Percentiles rank a stretch among this genome's conserved stretches.
These are phyloP conservation scores for Merodon equestris DNA, from an alignment of 2,888 invertebrate genomes.

Conservation along the genomic window DNA sequence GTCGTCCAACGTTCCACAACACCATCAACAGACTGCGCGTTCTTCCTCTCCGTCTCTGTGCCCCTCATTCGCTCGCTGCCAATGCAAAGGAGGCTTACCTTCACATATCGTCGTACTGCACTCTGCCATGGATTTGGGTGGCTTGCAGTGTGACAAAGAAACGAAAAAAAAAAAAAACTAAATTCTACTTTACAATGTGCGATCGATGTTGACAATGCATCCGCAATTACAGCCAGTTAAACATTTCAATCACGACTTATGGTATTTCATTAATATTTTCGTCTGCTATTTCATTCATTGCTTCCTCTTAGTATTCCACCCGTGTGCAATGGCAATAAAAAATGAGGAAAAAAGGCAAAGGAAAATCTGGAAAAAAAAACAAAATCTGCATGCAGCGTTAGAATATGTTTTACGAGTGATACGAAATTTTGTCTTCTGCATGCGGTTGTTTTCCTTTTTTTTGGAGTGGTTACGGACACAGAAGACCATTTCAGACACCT, in stretches of 20 bases:
- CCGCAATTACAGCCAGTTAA: slow-evolving; percentile 67
- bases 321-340: too few relatives aligned
- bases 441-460: slow-evolving; percentile 11
- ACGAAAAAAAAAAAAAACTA: too few relatives aligned
- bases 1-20: slow-evolving; percentile 16
- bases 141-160: slow-evolving; percentile 30
- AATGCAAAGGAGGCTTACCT: slow-evolving; percentile 8
- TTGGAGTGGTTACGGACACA: slow-evolving; percentile 35
- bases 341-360: neutral
- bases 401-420: slow-evolving; percentile 49
- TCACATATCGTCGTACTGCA: slow-evolving; percentile 20
- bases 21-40: neutral
- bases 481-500: slow-evolving; percentile 48
- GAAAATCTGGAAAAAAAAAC: slow-evolving; percentile 20
- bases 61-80: too few relatives aligned
- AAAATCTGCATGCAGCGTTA: slow-evolving; percentile 53
- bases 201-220: slow-evolving; percentile 66
- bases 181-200: slow-evolving; percentile 61
- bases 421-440: slow-evolving; percentile 38
- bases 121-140: slow-evolving; percentile 41
- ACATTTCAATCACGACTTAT: slow-evolving; percentile 68
- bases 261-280: slow-evolving; percentile 68
- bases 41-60: too few relatives aligned
- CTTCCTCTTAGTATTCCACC: slow-evolving; percentile 49
- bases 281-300: slow-evolving; percentile 34